Conservation (phyloP, 2,113 vertebrate species). For the Cebidichthys violaceus region DNA sequence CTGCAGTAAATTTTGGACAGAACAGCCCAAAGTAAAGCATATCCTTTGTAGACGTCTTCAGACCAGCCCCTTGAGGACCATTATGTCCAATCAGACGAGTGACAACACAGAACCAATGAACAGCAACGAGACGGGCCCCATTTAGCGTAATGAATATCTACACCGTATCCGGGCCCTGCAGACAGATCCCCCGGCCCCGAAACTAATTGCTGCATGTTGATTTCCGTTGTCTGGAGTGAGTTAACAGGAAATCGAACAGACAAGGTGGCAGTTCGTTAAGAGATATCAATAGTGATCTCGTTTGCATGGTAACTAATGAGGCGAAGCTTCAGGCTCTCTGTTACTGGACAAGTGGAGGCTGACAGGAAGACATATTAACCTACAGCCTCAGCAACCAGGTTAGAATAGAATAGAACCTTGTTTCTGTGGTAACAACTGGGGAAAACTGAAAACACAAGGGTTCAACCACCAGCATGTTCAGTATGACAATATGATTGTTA, state of each 20-base stretch:
- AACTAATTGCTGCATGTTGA: constrained; percentile 76
- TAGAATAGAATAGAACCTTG: neutral
- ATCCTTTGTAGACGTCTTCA: neutral
- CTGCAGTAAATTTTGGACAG: neutral
- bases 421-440: neutral
- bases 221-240: constrained; percentile 69
- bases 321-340: constrained; percentile 54
- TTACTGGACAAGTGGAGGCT: constrained; percentile 64
- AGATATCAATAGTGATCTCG: constrained; percentile 72
- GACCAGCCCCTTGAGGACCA: neutral
- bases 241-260: constrained; percentile 77
- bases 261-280: constrained; percentile 75
- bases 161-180: constrained; percentile 24
- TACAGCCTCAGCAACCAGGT: constrained; percentile 4
- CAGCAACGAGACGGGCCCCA: constrained; percentile 31
- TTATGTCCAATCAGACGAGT: constrained; percentile 28
- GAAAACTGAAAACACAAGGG: neutral
- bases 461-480: neutral
- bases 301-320: constrained; percentile 75
- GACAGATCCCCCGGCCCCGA: constrained; percentile 32
- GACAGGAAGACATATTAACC: constrained; percentile 60
- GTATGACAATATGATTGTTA: no score
- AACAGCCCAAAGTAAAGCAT: neutral
- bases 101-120: constrained; percentile 30
- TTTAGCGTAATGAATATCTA: constrained; percentile 65